Conservation (phyloP, 37 sponge, comb jelly and placozoan species). For the Eunapius fragilis region DNA sequence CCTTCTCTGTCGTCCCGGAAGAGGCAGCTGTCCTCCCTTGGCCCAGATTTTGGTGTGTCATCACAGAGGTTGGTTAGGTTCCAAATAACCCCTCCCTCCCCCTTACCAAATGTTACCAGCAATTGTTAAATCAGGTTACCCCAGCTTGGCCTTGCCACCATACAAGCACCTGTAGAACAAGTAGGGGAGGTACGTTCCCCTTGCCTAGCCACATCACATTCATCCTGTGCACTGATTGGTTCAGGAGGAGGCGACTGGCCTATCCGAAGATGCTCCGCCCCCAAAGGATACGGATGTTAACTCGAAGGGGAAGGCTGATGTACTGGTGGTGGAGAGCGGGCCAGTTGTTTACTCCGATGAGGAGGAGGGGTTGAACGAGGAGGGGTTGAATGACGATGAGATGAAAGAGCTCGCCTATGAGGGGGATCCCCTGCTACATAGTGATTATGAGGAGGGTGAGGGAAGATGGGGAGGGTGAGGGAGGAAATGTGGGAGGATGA, state of each 20-base stretch:
- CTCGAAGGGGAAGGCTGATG: not conserved
- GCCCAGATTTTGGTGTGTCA: not conserved
- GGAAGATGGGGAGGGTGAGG: not conserved
- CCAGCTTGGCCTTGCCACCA: not conserved
- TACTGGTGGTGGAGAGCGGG: constrained; percentile 58
- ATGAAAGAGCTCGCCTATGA: constrained; percentile 54
- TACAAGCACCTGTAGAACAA: not conserved
- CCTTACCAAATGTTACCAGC: not conserved
- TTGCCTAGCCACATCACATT: not conserved
- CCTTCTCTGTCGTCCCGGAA: constrained; percentile 57
- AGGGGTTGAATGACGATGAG: constrained; percentile 37
- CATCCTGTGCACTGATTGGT: not conserved
- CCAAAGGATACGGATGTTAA: not conserved
- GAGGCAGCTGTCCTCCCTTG: constrained; percentile 31
- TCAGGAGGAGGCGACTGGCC: not conserved
- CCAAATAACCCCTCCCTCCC: not conserved
- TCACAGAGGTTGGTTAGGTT: not conserved
- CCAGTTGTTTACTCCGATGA: constrained; percentile 47
- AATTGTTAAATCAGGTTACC: not conserved
- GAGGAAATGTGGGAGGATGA: too few species aligned
- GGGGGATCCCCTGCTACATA: constrained; percentile 42
- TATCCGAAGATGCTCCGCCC: not conserved
- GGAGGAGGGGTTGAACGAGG: constrained; percentile 37
- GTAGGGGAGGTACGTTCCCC: not conserved
- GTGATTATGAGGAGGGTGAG: constrained; percentile 41